Base-by-base conservation (phyloP, 1,140 invertebrate genomes). In the Latrodectus geometricus region DNA sequence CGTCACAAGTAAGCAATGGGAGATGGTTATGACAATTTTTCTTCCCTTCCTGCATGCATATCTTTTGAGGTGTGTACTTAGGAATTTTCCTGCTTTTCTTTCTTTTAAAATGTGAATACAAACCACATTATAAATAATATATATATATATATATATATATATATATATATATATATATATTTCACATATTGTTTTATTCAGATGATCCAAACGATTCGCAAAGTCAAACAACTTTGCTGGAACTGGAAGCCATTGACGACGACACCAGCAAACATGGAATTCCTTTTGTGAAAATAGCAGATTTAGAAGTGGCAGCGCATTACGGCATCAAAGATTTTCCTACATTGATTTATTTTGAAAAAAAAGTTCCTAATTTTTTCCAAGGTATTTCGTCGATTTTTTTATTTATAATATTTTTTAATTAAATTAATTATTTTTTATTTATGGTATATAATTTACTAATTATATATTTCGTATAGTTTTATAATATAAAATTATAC, bases 161-260 rank as follows among this genome's bases (percentile, higher is more conserved):
- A 35, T 35, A 35, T 35, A 1, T 35, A 35, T 35, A 1, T 35
- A 35, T 35, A 1, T 35, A 35, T 35, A 1, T 35, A 35, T 35
- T 5, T n/a, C n/a, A n/a, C n/a, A n/a, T 35, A 35, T 35, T 35
- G 35, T 35, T 35, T 89, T 66, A 91, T 91, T 11, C 89, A 97
- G 95, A 96, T 91, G 95, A 96, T 90, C 95, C 97, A 89, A 89
- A 89, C 72, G 94, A 95, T 89, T 94, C 95, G 86, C 93, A 94
- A 8, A 97, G 96, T 89, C 93, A 94, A 78, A 94, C 95, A 0
- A 77, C 56, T 96, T 92, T 98, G 0, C 94, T 94, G 89, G 96
- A 97, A 91, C 90, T 98, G 68, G 97, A 98, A 91, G 97, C 97
- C 89, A 97, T 98, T 89, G 96, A 97, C 89, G 96, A 97, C 89